A percentile compares a stretch with the other conserved stretches of the same genome.
These are phyloP conservation scores for Brachyhypopomus gauderio DNA, from an alignment of 2,113 vertebrate species.

Conservation along the genomic window DNA sequence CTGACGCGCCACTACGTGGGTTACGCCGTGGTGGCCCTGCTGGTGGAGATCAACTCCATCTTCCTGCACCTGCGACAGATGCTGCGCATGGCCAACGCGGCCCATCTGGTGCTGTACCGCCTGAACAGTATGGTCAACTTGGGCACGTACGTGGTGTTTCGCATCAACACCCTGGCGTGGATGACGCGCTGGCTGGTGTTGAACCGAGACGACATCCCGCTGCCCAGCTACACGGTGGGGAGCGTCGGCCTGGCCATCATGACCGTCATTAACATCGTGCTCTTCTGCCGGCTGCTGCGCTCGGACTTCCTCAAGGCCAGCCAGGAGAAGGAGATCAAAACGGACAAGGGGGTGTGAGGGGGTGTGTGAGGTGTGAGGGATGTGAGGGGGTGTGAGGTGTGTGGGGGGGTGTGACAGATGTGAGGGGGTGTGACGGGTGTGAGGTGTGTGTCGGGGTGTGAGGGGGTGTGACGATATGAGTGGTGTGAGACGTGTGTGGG, in stretches of 20 bases:
- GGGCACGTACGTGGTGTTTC: constrained; percentile 87
- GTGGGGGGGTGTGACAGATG: too few relatives aligned
- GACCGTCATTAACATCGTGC: constrained; percentile 82
- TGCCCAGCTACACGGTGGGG: constrained; percentile 78
- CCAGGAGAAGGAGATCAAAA: constrained; percentile 56
- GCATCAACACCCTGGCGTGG: constrained; percentile 88
- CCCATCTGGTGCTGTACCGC: constrained; percentile 73
- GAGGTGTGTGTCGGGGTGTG: too few relatives aligned
- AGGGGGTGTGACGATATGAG: too few relatives aligned
- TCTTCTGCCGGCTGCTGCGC: constrained; percentile 81
- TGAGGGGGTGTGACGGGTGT: too few relatives aligned
- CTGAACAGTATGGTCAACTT: constrained; percentile 87
- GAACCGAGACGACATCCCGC: constrained; percentile 79
- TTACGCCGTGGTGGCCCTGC: constrained; percentile 84
- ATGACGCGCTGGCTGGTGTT: constrained; percentile 89
- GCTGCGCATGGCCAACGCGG: constrained; percentile 81
- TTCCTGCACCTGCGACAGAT: constrained; percentile 87
- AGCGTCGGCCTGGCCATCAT: constrained; percentile 85
- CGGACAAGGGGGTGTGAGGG: constrained; percentile 34
- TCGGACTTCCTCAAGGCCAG: constrained; percentile 80
- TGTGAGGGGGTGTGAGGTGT: too few relatives aligned
- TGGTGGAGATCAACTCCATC: constrained; percentile 91
- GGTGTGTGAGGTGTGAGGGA: too few relatives aligned
- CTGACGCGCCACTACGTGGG: constrained; percentile 79
- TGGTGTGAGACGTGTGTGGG: too few relatives aligned